Evolutionary conservation across 2,888 invertebrate species (phyloP), one percentile per base, ranked within the genome.

Genomic region (Plebejus anna): DNA sequence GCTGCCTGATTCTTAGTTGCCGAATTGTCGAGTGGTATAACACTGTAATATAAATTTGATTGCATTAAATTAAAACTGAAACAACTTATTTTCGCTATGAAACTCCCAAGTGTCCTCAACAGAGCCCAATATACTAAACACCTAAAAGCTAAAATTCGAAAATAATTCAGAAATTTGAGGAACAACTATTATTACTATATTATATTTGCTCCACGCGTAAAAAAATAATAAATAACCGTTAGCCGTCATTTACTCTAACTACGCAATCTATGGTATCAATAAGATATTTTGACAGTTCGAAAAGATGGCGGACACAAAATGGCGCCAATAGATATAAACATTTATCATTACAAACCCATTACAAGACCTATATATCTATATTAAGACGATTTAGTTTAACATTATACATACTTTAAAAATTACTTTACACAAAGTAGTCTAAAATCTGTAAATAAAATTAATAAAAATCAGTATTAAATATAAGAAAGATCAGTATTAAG

Each of bases 201-300:
- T 76, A 76, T 73, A 78, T 78, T 77, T 77, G 77, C 77, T 78
- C 78, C 79, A 79, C 77, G 78, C 79, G 80, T 82, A 83, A 84
- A 85, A 84, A 85, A 85, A 84, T 82, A 84, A 86, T 86, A 84
- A 84, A 84, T 85, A 80, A 79, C 79, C 80, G 76, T 82, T 83
- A 84, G 73, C 83, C 84, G 81, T 84, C 81, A 81, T 77, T 75
- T 78, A 80, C 72, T 79, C 80, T 82, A 81, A 76, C 80, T 81
- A 81, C 75, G 66, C 77, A 79, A 75, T 76, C 73, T 72, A 78
- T 72, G 66, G 22, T 76, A 70, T 72, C 75, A 38, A 77, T 57
- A 66, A 75, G 71, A 75, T 57, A 47, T 47, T 11, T 70, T 61
- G 66, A 61, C 59, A 75, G 38, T 32, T 70, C 32, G 13, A 32